A percentile compares a stretch with the other conserved stretches of the same genome.
Evolutionary conservation across 2,888 invertebrate genomes (phyloP).

Genomic region (Chrysolina americana): DNA sequence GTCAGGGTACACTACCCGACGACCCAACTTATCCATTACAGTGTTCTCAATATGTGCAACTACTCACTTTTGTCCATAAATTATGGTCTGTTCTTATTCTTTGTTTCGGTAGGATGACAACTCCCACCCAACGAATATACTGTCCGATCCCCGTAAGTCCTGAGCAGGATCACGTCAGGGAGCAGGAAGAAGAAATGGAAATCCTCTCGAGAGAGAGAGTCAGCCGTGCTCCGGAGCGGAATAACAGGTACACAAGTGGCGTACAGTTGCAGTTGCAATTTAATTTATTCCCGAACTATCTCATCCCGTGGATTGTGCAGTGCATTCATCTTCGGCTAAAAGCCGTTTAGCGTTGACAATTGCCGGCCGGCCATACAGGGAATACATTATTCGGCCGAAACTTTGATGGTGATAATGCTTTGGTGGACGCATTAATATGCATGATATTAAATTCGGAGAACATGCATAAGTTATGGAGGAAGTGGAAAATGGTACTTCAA

Average conservation of each 20-base stretch:
- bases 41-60: no score
- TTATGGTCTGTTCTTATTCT: no score
- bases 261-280: constrained; percentile 56
- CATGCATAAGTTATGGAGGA: background rate
- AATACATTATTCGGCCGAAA: constrained; percentile 15
- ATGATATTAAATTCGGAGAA: background rate
- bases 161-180: constrained; percentile 37
- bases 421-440: constrained; percentile 17
- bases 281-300: constrained; percentile 61
- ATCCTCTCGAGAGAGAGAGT: constrained; percentile 46
- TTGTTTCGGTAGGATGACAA: background rate
- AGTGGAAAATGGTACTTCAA: no score
- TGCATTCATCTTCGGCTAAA: constrained; percentile 55
- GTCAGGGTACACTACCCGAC: no score
- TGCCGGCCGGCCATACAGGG: constrained; percentile 43
- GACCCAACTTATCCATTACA: no score
- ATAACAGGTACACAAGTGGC: constrained; percentile 59
- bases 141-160: constrained; percentile 25
- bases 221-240: constrained; percentile 52
- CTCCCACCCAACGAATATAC: background rate
- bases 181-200: constrained; percentile 41
- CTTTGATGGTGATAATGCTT: constrained; percentile 6
- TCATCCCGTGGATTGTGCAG: constrained; percentile 28
- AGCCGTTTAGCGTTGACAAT: constrained; percentile 59
- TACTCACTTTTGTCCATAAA: no score